phyloP scores from a whole-genome alignment of 2,113 vertebrate genomes.

The Tachysurus fulvidraco region DNA sequence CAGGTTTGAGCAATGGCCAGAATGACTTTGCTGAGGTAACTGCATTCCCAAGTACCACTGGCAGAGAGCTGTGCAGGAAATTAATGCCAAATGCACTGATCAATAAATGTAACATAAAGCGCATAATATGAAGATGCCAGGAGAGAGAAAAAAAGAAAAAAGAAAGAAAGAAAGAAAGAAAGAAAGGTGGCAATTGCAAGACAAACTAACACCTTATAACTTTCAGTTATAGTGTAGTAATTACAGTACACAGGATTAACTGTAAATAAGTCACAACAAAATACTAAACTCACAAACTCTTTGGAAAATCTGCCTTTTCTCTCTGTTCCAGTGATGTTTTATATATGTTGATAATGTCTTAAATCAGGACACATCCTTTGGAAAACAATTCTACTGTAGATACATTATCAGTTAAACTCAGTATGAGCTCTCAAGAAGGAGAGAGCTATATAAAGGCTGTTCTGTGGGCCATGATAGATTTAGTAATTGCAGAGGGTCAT shows the following conservation, averaged over 20 bases:
- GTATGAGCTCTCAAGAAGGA: constrained; percentile 1
- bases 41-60: constrained; percentile 62
- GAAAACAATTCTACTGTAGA: constrained; percentile 12
- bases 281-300: neutral
- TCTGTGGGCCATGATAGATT: constrained; percentile 39
- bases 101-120: constrained; percentile 66
- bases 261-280: neutral
- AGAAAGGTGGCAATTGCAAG: constrained; percentile 2
- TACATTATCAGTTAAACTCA: constrained; percentile 27
- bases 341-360: constrained; percentile 1
- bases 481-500: constrained; percentile 41
- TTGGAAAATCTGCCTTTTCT: neutral
- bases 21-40: constrained; percentile 63
- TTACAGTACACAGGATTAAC: neutral
- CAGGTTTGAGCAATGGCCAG: constrained; percentile 15
- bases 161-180: neutral
- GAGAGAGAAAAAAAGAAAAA: too few relatives aligned
- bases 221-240: neutral
- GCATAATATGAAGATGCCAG: constrained; percentile 56
- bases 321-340: neutral
- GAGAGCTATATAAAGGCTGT: constrained; percentile 39
- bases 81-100: constrained; percentile 71
- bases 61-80: constrained; percentile 69
- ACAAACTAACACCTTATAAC: neutral
- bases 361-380: neutral